Base-by-base conservation (phyloP, 2,797 vertebrate species). In the Gymnoscopelus microlampas region DNA sequence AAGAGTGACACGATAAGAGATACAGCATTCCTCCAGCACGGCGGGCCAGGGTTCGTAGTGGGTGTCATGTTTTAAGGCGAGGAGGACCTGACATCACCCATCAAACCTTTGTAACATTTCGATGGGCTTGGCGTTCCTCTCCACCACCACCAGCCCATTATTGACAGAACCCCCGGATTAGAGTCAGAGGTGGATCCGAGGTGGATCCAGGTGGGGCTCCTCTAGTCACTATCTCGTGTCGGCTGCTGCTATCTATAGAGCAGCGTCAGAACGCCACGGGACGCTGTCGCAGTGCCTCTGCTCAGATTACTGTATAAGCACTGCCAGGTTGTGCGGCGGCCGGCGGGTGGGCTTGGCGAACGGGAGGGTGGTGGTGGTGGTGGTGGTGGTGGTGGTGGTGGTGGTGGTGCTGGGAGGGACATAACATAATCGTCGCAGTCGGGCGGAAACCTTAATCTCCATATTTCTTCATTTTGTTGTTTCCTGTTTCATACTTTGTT, bases 1-100 rank as follows among this genome's bases (percentile, higher is more conserved):
- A 83, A 87, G 81, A 88, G 67, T 86, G 86, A 89, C 88, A 88
- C 87, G 87, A 88, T 86, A 88, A 89, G 83, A 91, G 85, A 88
- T 87, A n/a, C n/a, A 88, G 84, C 77, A 88, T 91, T 87, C 86
- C 80, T 76, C 67, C 9, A 29, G 65, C 76, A 80, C 79, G 58
- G 80, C 76, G 67, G 81, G 86, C 81, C 66, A 29, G 29, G 70
- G 73, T 78, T 79, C 73, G 82, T 83, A 85, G 81, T 75, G 57
- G 70, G 84, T 87, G 84, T 86, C 88, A 85, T 87, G 82, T 88
- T 87, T 77, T 85, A 80, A 78, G 74, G 76, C 63, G 73, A 29
- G 57, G 66, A 76, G 74, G 70, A 82, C 76, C 77, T 88, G 85
- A 86, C 84, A 85, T 74, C 59, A 51, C 78, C 83, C 78, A 85